These are phyloP conservation scores for Trinorchestia longiramus DNA, from an alignment of 1,140 invertebrate genomes.

Conservation along the genomic window DNA sequence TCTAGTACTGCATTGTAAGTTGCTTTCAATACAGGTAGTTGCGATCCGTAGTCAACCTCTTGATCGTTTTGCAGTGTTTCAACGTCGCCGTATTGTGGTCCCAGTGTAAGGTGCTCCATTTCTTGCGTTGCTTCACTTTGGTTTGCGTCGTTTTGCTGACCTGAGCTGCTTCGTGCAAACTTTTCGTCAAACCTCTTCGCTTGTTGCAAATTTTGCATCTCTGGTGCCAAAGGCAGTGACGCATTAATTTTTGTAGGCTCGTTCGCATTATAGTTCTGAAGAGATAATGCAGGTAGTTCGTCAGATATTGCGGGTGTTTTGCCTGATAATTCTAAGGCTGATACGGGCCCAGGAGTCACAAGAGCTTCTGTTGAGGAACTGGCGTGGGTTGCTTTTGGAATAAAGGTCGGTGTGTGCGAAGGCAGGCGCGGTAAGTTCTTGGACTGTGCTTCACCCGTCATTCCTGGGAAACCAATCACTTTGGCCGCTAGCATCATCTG, in stretches of 20 bases:
- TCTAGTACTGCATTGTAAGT: neutral
- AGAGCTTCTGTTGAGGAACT: neutral
- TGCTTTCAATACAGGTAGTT: neutral
- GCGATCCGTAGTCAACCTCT: neutral
- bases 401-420: neutral
- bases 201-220: neutral
- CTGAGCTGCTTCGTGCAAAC: neutral
- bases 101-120: neutral
- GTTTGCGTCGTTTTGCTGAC: neutral
- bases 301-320: neutral
- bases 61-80: neutral
- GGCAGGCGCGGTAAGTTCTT: neutral
- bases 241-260: neutral
- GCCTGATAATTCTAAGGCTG: neutral
- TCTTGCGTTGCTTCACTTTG: neutral
- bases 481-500: conserved; percentile 46
- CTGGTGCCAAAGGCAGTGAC: neutral
- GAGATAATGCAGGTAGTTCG: neutral
- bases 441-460: neutral
- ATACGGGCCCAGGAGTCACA: neutral
- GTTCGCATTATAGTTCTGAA: neutral
- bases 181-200: neutral
- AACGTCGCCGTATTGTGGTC: neutral
- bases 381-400: neutral
- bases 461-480: neutral